Evolutionary conservation across 2,888 invertebrate species (phyloP).

Genomic region (Latrodectus elegans): DNA sequence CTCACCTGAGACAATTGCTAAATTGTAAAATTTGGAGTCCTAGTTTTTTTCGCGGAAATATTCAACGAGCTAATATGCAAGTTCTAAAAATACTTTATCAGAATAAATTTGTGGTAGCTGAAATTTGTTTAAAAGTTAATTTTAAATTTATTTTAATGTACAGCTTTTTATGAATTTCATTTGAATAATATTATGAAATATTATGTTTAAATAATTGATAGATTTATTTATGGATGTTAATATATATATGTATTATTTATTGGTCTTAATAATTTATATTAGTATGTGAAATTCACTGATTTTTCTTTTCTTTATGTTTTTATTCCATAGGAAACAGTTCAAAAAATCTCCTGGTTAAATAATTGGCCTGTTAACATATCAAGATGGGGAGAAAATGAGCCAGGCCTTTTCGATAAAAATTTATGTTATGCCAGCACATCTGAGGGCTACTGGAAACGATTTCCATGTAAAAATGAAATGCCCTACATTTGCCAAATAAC

Average conservation of each 20-base stretch:
- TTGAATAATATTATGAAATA: neutral
- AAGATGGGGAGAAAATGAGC: conserved; percentile 48
- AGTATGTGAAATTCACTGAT: neutral
- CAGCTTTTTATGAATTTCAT: neutral
- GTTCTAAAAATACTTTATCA: no score
- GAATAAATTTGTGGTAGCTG: no score
- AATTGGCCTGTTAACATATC: conserved; percentile 18
- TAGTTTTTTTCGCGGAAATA: no score
- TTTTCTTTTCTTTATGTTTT: neutral
- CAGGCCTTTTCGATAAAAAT: neutral
- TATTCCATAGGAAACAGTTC: neutral
- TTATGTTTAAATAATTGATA: neutral
- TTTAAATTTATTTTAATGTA: no score
- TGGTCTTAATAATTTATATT: neutral
- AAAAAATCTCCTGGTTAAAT: conserved; percentile 32
- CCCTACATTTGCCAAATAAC: conserved; percentile 56
- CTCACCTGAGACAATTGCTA: no score
- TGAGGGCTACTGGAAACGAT: conserved; percentile 27
- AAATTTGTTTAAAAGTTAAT: no score
- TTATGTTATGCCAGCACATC: conserved; percentile 17
- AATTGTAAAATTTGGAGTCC: no score
- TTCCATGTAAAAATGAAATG: conserved; percentile 12
- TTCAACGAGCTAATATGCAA: no score
- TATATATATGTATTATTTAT: neutral
- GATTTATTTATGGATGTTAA: neutral